Evolutionary conservation across 1,140 invertebrate genomes (phyloP).

Genomic region (Idris sp.): DNA sequence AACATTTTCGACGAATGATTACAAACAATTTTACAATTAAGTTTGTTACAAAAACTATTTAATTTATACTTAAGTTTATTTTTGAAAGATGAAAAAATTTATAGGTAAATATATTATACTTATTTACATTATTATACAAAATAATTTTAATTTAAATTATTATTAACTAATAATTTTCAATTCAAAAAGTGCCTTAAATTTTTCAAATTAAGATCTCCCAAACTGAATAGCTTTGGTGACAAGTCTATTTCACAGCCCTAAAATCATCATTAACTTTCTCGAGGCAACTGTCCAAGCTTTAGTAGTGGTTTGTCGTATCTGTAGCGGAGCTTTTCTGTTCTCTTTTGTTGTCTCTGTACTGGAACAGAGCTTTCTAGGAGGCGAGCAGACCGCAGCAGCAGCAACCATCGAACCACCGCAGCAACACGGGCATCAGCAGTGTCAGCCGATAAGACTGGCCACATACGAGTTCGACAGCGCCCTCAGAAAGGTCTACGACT

Average conservation of each 20-base stretch:
- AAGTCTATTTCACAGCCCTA: conserved; percentile 30
- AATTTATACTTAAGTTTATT: too few relatives aligned
- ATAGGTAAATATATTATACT: too few relatives aligned
- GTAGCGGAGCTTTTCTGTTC: conserved; percentile 76
- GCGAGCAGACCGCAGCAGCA: conserved; percentile 71
- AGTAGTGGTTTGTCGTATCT: conserved; percentile 77
- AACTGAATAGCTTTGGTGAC: conserved; percentile 18
- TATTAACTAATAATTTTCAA: background rate
- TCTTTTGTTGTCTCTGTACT: conserved; percentile 75
- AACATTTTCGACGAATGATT: conserved; percentile 8
- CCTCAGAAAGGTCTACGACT: conserved; percentile 46
- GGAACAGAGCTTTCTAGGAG: conserved; percentile 78
- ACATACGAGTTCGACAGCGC: conserved; percentile 73
- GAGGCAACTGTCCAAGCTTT: conserved; percentile 64
- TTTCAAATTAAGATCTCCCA: conserved; percentile 37
- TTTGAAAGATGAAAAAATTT: too few relatives aligned
- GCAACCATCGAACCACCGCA: conserved; percentile 70
- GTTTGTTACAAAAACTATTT: too few relatives aligned
- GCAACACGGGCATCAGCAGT: conserved; percentile 76
- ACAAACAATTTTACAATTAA: too few relatives aligned
- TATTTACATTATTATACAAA: background rate
- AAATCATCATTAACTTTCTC: too few relatives aligned
- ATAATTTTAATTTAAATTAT: background rate
- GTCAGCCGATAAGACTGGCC: conserved; percentile 75
- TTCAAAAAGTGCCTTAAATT: too few relatives aligned